phyloP scores from a whole-genome alignment of 2,797 vertebrate species.

The Staurois parvus region DNA sequence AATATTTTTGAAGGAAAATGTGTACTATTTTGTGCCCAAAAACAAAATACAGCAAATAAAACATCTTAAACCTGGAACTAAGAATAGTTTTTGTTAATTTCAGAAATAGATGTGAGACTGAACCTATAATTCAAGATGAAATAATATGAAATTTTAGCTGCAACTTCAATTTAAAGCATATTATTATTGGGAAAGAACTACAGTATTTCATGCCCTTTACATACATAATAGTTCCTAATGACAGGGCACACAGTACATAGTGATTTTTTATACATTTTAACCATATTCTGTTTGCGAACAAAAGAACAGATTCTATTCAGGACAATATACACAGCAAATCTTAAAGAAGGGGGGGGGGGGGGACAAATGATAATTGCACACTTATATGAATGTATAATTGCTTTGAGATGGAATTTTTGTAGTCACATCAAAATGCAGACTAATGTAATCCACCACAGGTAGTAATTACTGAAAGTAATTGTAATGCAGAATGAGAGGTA shows the following conservation, averaged over 20 bases:
- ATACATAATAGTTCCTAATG: conserved; percentile 19
- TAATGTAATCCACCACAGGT: conserved; percentile 75
- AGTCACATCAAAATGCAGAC: conserved; percentile 70
- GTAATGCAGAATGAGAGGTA: conserved; percentile 68
- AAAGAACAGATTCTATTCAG: conserved; percentile 26
- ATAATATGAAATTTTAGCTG: not conserved
- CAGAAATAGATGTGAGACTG: not conserved
- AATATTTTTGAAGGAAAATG: too few species aligned
- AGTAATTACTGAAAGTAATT: conserved; percentile 78
- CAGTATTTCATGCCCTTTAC: not conserved
- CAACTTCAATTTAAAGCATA: not conserved
- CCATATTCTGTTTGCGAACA: conserved; percentile 24
- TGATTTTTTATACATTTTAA: conserved; percentile 13
- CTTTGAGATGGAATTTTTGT: conserved; percentile 70
- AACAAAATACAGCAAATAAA: too few species aligned
- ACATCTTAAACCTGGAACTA: not conserved
- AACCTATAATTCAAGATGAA: not conserved
- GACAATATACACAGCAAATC: conserved; percentile 57
- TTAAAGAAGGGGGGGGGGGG: conserved; percentile 61
- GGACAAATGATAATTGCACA: conserved; percentile 62
- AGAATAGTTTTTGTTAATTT: not conserved
- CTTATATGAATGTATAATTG: conserved; percentile 66
- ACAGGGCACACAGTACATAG: conserved; percentile 16
- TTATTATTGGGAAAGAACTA: conserved; percentile 2
- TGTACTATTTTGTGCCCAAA: too few species aligned